Base-by-base conservation (phyloP, 2,797 vertebrate species). In the Megalops cyprinoides region DNA sequence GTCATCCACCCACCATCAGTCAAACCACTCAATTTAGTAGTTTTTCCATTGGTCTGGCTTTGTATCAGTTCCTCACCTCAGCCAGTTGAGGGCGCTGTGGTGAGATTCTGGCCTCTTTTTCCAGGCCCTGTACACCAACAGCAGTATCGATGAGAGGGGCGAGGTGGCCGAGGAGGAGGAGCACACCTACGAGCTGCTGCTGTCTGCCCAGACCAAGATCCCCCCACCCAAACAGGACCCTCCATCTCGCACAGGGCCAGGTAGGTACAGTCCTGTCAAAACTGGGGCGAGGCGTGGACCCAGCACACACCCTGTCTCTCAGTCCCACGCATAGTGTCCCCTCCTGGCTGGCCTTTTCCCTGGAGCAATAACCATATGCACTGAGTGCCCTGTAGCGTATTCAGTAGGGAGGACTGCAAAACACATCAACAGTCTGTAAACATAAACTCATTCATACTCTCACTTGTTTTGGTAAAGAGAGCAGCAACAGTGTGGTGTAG, bases 191-290 rank as follows among this genome's bases (percentile, higher is more conserved):
- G 98, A 99, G 88, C 89, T 98, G 60, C 69, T 99, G 88, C 87
- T 97, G 77, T 96, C 96, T 0, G 98, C 98, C 73, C 96, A 97
- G 89, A 98, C 98, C 77, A 99, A 97, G 92, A 95, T 92, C 84
- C 92, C 90, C 0, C 84, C 87, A 0, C 75, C 85, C 7, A 85
- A 84, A 0, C 87, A 87, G 37, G 90, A 92, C 28, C 71, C 85
- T 56, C 83, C 84, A 0, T 85, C 88, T 42, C 83, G 81, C 44
- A 90, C 93, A 95, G 94, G 95, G 95, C 91, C 93, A 95, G 94
- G 96, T 96, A 89, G 83, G 81, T 69, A 42, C 76, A 51, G 3
- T 46, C 46, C 49, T 20, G 23, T 71, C 34, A 48, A 6, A 14
- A 3, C 62, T 15, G 34, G 34, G 25, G 28, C 31, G 7, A 28